These are phyloP conservation scores for Ariolimax columbianus DNA, from an alignment of 2,888 invertebrate genomes.

Conservation along the genomic window DNA sequence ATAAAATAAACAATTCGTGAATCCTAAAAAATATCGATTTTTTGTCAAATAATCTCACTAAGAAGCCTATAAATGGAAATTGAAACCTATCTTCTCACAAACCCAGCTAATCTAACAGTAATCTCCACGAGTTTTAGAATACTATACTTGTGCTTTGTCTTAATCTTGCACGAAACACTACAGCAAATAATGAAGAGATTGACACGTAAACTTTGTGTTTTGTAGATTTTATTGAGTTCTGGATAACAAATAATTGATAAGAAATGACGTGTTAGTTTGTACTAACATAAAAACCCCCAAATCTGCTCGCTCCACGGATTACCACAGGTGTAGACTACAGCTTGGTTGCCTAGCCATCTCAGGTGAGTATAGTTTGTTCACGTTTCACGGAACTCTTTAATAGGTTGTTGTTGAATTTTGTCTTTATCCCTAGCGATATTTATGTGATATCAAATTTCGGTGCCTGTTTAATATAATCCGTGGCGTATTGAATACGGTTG, in stretches of 20 bases:
- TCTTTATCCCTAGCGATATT: no score
- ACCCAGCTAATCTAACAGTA: neutral
- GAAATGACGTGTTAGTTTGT: neutral
- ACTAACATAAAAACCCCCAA: neutral
- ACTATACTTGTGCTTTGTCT: neutral
- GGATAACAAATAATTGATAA: neutral
- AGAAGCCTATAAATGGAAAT: neutral
- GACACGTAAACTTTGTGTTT: neutral
- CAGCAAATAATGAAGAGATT: no score
- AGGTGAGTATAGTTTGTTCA: no score
- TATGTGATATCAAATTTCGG: no score
- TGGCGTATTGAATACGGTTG: no score
- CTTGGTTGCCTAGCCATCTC: no score
- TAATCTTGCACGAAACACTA: no score
- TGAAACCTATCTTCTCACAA: neutral
- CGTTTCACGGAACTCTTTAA: no score
- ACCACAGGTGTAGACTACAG: no score
- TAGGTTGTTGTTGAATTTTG: no score
- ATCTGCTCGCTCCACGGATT: neutral
- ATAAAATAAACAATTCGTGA: neutral
- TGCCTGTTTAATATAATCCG: no score
- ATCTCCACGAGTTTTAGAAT: neutral
- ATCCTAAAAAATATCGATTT: neutral
- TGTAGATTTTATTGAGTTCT: neutral
- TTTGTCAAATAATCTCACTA: neutral